Percentiles rank a stretch among this genome's conserved stretches.
These are phyloP conservation scores for Aphidius colemani DNA, from an alignment of 2,888 invertebrate species.

Conservation along the genomic window DNA sequence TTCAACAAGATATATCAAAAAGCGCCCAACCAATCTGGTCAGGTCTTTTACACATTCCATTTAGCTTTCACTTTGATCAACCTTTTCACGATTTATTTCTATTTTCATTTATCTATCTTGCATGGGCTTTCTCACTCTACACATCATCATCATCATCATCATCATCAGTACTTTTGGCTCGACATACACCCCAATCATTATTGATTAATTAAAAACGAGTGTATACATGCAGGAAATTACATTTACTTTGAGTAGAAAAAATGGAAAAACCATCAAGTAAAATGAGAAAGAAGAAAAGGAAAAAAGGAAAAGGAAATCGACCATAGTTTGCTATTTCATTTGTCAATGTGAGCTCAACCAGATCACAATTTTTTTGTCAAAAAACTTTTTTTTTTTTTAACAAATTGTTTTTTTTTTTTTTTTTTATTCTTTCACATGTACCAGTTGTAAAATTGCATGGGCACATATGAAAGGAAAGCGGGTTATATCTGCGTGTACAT, in stretches of 20 bases:
- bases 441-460: too few species aligned
- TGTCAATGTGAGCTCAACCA: neutral
- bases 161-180: constrained; percentile 18
- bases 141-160: neutral
- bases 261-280: neutral
- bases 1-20: constrained; percentile 15
- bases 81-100: constrained; percentile 15
- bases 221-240: neutral
- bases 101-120: constrained; percentile 9
- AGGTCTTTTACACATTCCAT: constrained; percentile 32
- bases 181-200: constrained; percentile 13
- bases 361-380: too few species aligned
- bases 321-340: constrained; percentile 3
- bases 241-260: neutral
- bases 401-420: neutral
- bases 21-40: constrained; percentile 18
- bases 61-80: constrained; percentile 40
- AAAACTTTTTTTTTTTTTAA: neutral
- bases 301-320: constrained; percentile 4
- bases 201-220: neutral
- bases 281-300: neutral
- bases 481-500: constrained; percentile 2
- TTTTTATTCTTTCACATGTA: too few species aligned
- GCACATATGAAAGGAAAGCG: neutral
- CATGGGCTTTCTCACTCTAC: neutral